Base-by-base conservation (phyloP, 2,888 invertebrate species). In the Thereva nobilitata region DNA sequence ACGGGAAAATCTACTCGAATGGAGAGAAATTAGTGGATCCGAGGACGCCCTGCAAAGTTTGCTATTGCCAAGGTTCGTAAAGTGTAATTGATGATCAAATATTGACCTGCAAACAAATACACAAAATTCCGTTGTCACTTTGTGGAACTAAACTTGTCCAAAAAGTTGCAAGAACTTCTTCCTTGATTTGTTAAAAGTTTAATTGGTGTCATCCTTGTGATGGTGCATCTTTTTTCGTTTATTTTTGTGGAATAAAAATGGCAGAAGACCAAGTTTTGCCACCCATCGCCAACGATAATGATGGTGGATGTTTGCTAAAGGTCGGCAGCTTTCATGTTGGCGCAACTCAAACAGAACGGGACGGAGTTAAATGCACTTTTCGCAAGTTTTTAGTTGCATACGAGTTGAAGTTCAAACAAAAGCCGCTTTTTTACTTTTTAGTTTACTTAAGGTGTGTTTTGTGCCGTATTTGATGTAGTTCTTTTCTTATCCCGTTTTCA, bases 1-100 rank as follows among this genome's bases (percentile, higher is more conserved):
- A 90, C 76, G 91, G 90, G 23, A 86, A 85, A 74, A 84, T 86
- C 69, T 92, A 91, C 80, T 86, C 85, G 71, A 91, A 91, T 77
- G 91, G 91, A 9, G 89, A 90, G 81, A 87, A 88, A 78, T 83
- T 91, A 68, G 85, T 87, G 71, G 87, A 88, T 76, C 87, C 87
- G 4, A 85, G 85, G 72, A 87, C 87, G 72, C 91, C 91, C 37
- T 92, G 92, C 82, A 87, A 87, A 74, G 89, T 89, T 68, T 92
- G 92, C 80, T 90, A 90, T 81, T 92, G 92, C 79, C 86, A 89
- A 80, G 90, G 79, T 79, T 67, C 72, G 76, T 73, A 41, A 42
- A 59, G 64, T 23, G 55, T 55, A 68, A 59, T 67, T 68, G 47
- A 34, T 57, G 12, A 35, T 5, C 10, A 47, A 55, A 53, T 53